phyloP scores from a whole-genome alignment of 2,113 vertebrate species.

The Cheilinus undulatus region DNA sequence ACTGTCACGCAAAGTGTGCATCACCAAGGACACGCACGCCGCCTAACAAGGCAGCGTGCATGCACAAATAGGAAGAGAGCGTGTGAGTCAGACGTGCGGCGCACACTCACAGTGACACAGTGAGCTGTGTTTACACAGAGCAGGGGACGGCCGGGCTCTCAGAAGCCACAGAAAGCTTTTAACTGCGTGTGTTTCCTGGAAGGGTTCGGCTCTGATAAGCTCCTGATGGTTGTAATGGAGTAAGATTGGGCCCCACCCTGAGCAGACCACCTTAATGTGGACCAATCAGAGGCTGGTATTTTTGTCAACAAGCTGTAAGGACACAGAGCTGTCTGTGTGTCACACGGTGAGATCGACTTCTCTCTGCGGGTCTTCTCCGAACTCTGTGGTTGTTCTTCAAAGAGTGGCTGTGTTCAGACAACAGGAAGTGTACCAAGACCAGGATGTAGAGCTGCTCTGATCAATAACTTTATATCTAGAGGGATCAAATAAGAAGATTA shows the following conservation, averaged over 20 bases:
- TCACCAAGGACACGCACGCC: slow-evolving; percentile 1
- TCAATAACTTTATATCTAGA: not conserved
- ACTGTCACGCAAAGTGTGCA: slow-evolving; percentile 11
- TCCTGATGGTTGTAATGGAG: slow-evolving; percentile 50
- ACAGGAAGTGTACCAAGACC: too few species aligned
- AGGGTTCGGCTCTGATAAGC: slow-evolving; percentile 28
- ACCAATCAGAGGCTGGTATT: slow-evolving; percentile 20
- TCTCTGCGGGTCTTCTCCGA: not conserved
- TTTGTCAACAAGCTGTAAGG: slow-evolving; percentile 9
- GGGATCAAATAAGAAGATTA: not conserved
- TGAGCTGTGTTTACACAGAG: slow-evolving; percentile 42
- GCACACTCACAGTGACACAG: not conserved
- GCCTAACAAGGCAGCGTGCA: too few species aligned
- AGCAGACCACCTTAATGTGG: slow-evolving; percentile 9
- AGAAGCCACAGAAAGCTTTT: slow-evolving; percentile 68
- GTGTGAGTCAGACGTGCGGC: not conserved
- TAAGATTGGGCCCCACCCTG: not conserved
- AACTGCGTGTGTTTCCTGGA: slow-evolving; percentile 55
- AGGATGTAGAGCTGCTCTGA: not conserved
- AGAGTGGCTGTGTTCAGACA: not conserved
- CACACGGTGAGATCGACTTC: not conserved
- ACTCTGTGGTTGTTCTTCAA: not conserved
- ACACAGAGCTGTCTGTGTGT: too few species aligned
- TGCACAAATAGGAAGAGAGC: not conserved
- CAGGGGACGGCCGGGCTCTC: slow-evolving; percentile 20